Base-by-base conservation (phyloP, 2,888 invertebrate species). In the Lepidochrysops patricia region DNA sequence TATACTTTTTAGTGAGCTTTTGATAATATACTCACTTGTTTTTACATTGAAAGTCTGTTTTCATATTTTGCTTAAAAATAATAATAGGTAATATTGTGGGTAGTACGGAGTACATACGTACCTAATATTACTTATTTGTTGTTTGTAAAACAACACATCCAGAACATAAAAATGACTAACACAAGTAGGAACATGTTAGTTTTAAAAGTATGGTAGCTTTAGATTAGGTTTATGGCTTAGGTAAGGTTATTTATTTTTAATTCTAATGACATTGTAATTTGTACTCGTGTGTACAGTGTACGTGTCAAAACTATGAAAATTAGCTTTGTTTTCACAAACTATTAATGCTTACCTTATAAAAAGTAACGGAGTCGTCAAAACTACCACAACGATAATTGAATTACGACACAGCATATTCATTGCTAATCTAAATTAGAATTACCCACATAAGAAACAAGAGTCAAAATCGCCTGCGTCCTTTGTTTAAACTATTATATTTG, bases 291-390 rank as follows among this genome's bases (percentile, higher is more conserved):
- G 35, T 58, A 60, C 60, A n/a, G n/a, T n/a, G 56, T 58, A 57
- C 49, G 57, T 61, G 60, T 58, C 54, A 43, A 50, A 60, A 52
- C 32, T 32, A 32, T 12, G 27, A 64, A 65, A 68, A 69, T 70
- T 68, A 70, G 66, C 67, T 69, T 61, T 57, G 60, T 63, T 67
- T 65, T 68, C 67, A 65, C 63, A 66, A 63, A 66, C 67, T 66
- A 68, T 70, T 70, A 70, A 70, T 68, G 66, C 70, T 68, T 66
- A 67, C 67, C 66, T 66, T 65, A 68, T 69, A 70, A 70, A 69
- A 63, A 69, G 68, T 75, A 74, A 72, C 73, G 70, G 69, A 71
- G 71, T 74, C 71, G 81, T 79, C 77, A 76, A 75, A 81, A 73
- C 74, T 82, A 74, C 68, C 82, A 83, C 82, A 73, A 74, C 72